A percentile compares a stretch with the other conserved stretches of the same genome.
Evolutionary conservation across 2,888 invertebrate species (phyloP).

Genomic region (Scaeva pyrastri): DNA sequence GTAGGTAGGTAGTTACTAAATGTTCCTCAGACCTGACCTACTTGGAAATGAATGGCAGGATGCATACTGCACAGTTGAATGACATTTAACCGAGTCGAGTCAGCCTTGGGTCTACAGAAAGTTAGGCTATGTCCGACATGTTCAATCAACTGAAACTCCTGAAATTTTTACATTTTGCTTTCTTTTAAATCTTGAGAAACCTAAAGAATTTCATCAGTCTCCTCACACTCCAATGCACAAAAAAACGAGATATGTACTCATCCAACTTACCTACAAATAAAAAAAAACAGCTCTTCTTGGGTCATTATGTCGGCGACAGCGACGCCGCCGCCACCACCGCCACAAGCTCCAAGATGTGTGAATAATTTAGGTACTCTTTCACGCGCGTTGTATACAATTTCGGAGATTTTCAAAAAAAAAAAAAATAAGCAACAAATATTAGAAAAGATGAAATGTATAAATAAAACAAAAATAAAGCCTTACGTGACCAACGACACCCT

Average conservation of each 20-base stretch:
- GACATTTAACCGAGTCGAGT: slow-evolving; percentile 29
- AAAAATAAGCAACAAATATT: slow-evolving; percentile 41
- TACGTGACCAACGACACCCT: slow-evolving; percentile 67
- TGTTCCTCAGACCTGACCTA: slow-evolving; percentile 56
- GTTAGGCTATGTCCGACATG: slow-evolving; percentile 54
- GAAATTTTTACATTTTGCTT: background rate
- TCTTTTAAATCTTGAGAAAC: background rate
- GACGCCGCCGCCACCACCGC: slow-evolving; percentile 1
- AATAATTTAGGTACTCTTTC: slow-evolving; percentile 45
- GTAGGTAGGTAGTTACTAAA: background rate
- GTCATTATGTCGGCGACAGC: slow-evolving; percentile 28
- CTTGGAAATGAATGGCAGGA: slow-evolving; percentile 40
- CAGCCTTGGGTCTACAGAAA: slow-evolving; percentile 41
- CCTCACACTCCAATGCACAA: slow-evolving; percentile 47
- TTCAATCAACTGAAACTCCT: slow-evolving; percentile 26
- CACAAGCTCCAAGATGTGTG: slow-evolving; percentile 29
- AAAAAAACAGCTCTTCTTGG: slow-evolving; percentile 16
- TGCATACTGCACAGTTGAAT: slow-evolving; percentile 51
- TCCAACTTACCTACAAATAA: background rate
- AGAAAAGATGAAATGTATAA: slow-evolving; percentile 46
- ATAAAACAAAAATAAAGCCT: slow-evolving; percentile 74
- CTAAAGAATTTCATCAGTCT: slow-evolving; percentile 35
- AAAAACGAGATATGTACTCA: slow-evolving; percentile 19
- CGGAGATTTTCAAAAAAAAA: slow-evolving; percentile 4
- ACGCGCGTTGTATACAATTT: slow-evolving; percentile 13